Conservation (phyloP, 2,888 invertebrate species). For the Pomacea canaliculata region DNA sequence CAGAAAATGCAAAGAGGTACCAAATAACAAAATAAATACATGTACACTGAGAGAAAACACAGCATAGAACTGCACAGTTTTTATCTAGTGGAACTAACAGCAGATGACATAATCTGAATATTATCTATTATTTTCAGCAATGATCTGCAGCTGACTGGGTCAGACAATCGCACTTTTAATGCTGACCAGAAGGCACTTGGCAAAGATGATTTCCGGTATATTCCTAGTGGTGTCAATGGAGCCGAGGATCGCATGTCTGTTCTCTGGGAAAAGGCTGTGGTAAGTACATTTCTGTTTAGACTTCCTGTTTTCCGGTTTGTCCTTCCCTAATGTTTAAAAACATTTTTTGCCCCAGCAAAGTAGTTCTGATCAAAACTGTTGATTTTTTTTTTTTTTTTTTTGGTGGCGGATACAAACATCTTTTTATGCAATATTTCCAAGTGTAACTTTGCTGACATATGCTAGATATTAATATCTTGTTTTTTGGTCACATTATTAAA, state of each 20-base stretch:
- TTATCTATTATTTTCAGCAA: constrained; percentile 75
- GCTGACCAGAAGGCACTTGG: constrained; percentile 91
- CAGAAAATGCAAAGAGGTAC: no score
- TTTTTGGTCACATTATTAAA: no score
- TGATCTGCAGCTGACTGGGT: constrained; percentile 90
- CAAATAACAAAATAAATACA: not conserved
- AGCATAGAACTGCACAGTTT: not conserved
- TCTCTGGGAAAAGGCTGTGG: constrained; percentile 92
- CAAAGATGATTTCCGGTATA: constrained; percentile 87
- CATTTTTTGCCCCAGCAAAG: not conserved
- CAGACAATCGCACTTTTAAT: constrained; percentile 96
- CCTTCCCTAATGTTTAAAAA: not conserved
- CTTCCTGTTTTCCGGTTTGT: not conserved
- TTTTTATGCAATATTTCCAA: no score
- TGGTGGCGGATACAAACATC: no score
- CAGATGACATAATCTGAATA: not conserved
- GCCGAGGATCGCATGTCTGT: constrained; percentile 96
- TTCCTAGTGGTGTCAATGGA: constrained; percentile 97
- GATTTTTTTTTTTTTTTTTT: not conserved
- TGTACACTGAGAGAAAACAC: not conserved
- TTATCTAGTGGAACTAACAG: not conserved
- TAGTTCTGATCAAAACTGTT: not conserved
- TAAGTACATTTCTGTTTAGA: constrained; percentile 38
- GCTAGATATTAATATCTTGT: no score
- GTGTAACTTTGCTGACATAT: no score